A percentile compares a stretch with the other conserved stretches of the same genome.
phyloP scores from a whole-genome alignment of 1,140 invertebrate species.

The Pararge aegeria region DNA sequence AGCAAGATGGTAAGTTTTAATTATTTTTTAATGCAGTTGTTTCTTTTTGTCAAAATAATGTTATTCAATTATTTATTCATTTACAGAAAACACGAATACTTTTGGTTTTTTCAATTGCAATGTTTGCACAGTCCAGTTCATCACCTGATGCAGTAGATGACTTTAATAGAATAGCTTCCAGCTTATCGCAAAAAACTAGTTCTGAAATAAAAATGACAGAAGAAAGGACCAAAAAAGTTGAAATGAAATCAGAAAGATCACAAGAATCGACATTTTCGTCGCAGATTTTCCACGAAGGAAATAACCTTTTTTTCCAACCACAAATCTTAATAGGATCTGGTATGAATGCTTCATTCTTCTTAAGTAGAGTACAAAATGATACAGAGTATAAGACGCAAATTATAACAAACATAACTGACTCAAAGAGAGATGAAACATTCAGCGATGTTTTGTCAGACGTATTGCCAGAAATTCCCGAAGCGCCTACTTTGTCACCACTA shows the following conservation, averaged over 20 bases:
- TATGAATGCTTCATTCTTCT: slow-evolving; percentile 3
- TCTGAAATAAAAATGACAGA: slow-evolving; percentile 2
- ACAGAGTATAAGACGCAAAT: slow-evolving; percentile 8
- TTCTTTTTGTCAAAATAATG: neutral
- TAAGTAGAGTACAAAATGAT: slow-evolving; percentile 14
- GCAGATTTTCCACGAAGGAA: slow-evolving; percentile 36
- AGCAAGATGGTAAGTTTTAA: slow-evolving; percentile 5
- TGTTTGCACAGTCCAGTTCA: slow-evolving; percentile 5
- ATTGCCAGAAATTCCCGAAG: slow-evolving; percentile 21
- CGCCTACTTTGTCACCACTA: slow-evolving; percentile 28
- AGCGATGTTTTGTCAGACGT: neutral
- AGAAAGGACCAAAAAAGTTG: neutral
- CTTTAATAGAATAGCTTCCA: slow-evolving; percentile 4
- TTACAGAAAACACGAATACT: slow-evolving; percentile 2
- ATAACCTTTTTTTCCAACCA: slow-evolving; percentile 43
- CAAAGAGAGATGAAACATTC: neutral
- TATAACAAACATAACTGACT: neutral
- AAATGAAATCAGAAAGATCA: neutral
- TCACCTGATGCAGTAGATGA: slow-evolving; percentile 2
- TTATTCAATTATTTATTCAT: neutral
- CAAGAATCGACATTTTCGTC: slow-evolving; percentile 4
- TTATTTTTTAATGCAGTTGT: neutral
- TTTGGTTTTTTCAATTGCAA: neutral
- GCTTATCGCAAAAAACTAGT: neutral
- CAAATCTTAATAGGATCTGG: slow-evolving; percentile 19